A percentile compares a stretch with the other conserved stretches of the same genome.
These are phyloP conservation scores for Sinocyclocheilus anshuiensis DNA, from an alignment of 2,113 vertebrate genomes.

Conservation along the genomic window DNA sequence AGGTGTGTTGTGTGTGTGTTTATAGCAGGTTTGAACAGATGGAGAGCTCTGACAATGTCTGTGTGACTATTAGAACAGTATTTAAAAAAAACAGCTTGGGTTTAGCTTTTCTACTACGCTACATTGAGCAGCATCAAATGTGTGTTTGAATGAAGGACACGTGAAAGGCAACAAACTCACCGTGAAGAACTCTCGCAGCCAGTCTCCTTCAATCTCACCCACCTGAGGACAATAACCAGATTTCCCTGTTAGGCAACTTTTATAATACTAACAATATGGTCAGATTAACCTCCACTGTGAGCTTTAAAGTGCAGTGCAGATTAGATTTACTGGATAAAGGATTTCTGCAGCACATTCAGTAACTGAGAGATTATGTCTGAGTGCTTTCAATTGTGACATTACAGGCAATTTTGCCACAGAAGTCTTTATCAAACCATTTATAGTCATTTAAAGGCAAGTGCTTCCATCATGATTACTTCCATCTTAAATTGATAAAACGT, in stretches of 20 bases:
- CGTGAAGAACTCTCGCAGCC: conserved; percentile 77
- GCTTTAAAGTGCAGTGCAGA: not conserved
- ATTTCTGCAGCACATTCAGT: not conserved
- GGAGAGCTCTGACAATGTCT: not conserved
- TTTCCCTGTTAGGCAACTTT: conserved; percentile 7
- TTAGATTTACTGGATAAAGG: not conserved
- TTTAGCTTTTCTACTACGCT: not conserved
- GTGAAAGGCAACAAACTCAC: conserved; percentile 61
- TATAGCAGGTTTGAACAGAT: not conserved
- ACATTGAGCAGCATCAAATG: not conserved
- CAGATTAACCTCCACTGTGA: not conserved
- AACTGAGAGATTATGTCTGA: not conserved
- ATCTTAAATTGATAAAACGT: too few species aligned
- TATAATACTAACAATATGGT: not conserved
- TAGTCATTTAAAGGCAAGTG: not conserved
- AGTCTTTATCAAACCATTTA: not conserved
- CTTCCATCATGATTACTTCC: not conserved
- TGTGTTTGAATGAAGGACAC: not conserved
- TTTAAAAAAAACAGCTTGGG: not conserved
- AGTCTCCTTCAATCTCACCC: conserved; percentile 74
- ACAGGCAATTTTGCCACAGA: not conserved
- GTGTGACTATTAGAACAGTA: not conserved
- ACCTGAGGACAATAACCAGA: conserved; percentile 62
- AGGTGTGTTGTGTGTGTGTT: not conserved
- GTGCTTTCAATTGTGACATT: not conserved